Evolutionary conservation across 2,888 invertebrate genomes (phyloP).

Genomic region (Rugalucina vietnamica): DNA sequence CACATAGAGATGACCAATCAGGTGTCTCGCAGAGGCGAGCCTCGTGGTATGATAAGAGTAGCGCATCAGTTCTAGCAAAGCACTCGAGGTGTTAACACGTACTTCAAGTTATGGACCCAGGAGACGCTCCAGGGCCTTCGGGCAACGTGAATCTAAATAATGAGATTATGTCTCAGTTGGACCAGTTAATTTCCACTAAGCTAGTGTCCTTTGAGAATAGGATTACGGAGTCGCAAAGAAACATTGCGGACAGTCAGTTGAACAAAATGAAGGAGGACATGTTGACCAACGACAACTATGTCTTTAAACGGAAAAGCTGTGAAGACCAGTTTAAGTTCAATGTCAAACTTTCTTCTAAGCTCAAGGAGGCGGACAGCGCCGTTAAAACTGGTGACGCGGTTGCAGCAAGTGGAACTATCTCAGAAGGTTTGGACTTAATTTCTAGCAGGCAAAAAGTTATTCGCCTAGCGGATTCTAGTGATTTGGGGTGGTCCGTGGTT

Average conservation of each 20-base stretch:
- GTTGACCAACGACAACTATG: not conserved
- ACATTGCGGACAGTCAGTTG: not conserved
- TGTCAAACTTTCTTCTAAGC: not conserved
- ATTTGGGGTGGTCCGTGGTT: not conserved
- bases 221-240: not conserved
- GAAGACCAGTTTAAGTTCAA: not conserved
- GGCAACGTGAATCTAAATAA: not conserved
- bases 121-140: not conserved
- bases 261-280: not conserved
- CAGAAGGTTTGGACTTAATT: slow-evolving; percentile 1
- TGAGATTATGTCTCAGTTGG: not conserved
- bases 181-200: not conserved
- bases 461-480: not conserved
- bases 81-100: too few species aligned
- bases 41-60: too few species aligned
- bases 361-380: not conserved
- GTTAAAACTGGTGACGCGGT: not conserved
- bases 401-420: not conserved
- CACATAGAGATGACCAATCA: too few species aligned
- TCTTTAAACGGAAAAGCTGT: not conserved
- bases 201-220: not conserved
- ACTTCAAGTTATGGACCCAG: not conserved
- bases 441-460: not conserved
- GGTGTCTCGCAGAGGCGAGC: too few species aligned
- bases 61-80: too few species aligned